Evolutionary conservation across 2,888 invertebrate species (phyloP).

Genomic region (Deilephila porcellus): DNA sequence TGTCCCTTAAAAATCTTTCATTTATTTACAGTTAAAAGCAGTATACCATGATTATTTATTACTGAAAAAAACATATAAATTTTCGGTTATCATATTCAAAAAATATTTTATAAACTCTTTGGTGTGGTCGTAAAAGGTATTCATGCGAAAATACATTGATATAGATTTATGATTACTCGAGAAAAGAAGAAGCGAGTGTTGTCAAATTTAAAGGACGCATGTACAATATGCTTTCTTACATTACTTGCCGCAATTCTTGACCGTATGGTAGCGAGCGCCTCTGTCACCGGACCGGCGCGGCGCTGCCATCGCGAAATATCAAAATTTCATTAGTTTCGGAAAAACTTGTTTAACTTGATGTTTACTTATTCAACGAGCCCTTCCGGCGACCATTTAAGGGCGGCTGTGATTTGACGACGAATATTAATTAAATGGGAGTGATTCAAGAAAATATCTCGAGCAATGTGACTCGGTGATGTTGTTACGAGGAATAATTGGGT

Average conservation of each 20-base stretch:
- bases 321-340: slow-evolving; percentile 56
- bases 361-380: slow-evolving; percentile 51
- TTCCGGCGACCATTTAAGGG: slow-evolving; percentile 34
- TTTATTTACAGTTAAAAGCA: no score
- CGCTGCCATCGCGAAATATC: slow-evolving; percentile 49
- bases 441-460: slow-evolving; percentile 13
- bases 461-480: slow-evolving; percentile 1
- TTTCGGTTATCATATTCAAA: no score
- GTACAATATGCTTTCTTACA: no score
- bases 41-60: no score
- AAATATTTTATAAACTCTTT: no score
- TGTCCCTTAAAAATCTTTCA: no score
- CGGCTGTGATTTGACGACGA: slow-evolving; percentile 38
- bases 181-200: no score
- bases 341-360: slow-evolving; percentile 46
- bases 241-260: not conserved
- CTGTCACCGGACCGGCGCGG: slow-evolving; percentile 41
- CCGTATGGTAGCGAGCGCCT: slow-evolving; percentile 43
- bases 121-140: no score
- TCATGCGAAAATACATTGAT: no score
- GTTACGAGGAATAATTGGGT: slow-evolving; percentile 14
- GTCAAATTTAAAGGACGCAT: no score
- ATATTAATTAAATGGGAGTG: slow-evolving; percentile 40
- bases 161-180: no score
- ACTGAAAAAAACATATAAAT: no score